phyloP scores from a whole-genome alignment of 2,888 invertebrate species.

The Polia nebulosa region DNA sequence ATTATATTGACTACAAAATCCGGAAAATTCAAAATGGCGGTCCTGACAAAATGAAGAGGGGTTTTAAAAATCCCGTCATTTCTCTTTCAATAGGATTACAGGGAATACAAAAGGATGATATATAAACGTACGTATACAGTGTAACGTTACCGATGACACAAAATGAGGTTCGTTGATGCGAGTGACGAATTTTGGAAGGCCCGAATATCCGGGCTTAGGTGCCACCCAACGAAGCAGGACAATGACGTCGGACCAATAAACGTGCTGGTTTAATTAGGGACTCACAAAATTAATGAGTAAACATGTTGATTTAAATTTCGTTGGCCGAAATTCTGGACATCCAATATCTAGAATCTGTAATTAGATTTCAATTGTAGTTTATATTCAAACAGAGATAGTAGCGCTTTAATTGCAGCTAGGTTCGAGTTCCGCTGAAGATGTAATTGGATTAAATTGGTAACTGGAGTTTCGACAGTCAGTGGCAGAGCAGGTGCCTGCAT shows the following conservation, averaged over 20 bases:
- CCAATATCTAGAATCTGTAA: background rate
- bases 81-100: constrained; percentile 60
- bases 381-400: background rate
- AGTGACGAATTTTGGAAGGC: constrained; percentile 58
- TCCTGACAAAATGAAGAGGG: constrained; percentile 49
- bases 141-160: constrained; percentile 55
- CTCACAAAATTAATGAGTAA: constrained; percentile 31
- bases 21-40: constrained; percentile 40
- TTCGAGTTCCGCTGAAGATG: background rate
- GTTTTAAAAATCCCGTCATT: constrained; percentile 55
- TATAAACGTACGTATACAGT: constrained; percentile 32
- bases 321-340: background rate
- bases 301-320: constrained; percentile 11
- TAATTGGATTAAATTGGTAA: constrained; percentile 15
- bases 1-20: constrained; percentile 33
- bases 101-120: constrained; percentile 52
- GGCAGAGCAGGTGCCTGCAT: background rate
- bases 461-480: background rate
- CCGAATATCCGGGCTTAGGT: constrained; percentile 54
- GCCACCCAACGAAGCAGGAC: constrained; percentile 42
- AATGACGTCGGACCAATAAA: constrained; percentile 52
- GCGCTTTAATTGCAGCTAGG: background rate
- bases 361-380: constrained; percentile 13
- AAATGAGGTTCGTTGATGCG: constrained; percentile 60
- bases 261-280: constrained; percentile 39